A percentile compares a stretch with the other conserved stretches of the same genome.
phyloP scores from a whole-genome alignment of 2,888 invertebrate genomes.

The Tricholauxania praeusta region DNA sequence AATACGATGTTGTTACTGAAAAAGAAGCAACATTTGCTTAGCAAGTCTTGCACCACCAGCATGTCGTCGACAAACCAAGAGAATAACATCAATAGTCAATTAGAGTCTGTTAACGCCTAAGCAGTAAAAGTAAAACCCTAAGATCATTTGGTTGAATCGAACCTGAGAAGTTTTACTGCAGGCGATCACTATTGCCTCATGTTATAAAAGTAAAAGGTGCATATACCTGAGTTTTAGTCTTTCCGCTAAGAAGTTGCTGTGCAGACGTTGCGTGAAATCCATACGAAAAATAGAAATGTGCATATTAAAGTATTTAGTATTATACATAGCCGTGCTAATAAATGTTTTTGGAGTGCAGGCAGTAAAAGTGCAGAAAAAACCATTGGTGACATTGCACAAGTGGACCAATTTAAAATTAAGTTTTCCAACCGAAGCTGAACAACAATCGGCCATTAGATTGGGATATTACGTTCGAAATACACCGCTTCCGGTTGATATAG shows the following conservation, averaged over 20 bases:
- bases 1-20: not conserved
- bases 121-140: slow-evolving; percentile 24
- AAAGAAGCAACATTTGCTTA: not conserved
- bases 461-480: slow-evolving; percentile 72
- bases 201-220: too few species aligned
- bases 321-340: slow-evolving; percentile 5
- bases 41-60: not conserved
- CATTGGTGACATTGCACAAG: slow-evolving; percentile 70
- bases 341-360: slow-evolving; percentile 27
- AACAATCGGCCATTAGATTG: slow-evolving; percentile 66
- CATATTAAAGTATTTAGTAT: slow-evolving; percentile 23
- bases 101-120: slow-evolving; percentile 48
- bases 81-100: slow-evolving; percentile 45
- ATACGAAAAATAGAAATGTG: slow-evolving; percentile 33
- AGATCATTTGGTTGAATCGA: slow-evolving; percentile 27
- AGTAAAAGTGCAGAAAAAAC: slow-evolving; percentile 57
- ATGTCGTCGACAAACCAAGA: slow-evolving; percentile 32
- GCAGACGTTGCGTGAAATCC: slow-evolving; percentile 41
- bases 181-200: too few species aligned
- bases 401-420: slow-evolving; percentile 78
- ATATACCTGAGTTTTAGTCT: slow-evolving; percentile 45
- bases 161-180: too few species aligned
- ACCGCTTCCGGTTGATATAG: slow-evolving; percentile 72
- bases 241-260: slow-evolving; percentile 49
- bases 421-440: slow-evolving; percentile 70